Base-by-base conservation (phyloP, 2,797 vertebrate species). In the Picus viridis region DNA sequence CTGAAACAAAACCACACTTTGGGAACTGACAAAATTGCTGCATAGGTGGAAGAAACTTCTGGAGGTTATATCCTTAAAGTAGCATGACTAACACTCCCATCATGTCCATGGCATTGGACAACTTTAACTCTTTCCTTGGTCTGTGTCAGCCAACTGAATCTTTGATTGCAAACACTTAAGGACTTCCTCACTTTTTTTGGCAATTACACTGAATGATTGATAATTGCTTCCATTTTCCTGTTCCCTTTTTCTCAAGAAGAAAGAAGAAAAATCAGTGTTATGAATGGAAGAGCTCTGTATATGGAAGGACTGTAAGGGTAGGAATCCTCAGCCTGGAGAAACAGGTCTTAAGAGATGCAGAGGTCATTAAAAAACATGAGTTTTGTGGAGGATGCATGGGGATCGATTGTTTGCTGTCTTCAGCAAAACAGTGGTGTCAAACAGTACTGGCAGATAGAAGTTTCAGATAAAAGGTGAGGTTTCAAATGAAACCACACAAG, bases 361-460 rank as follows among this genome's bases (percentile, higher is more conserved):
- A 73, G 10, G 36, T 41, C 0, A 0, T 58, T 56, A 75, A 39
- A 39, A 72, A 22, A 61, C 14, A 2, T 1, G 0, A 19, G 17
- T 34, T 14, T 51, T 64, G 14, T 22, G 16, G 14, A 45, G 34
- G 34, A 61, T 9, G 7, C 20, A 24, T 8, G 8, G 56, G 36
- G 16, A 69, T 65, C 0, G 0, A 0, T 20, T 20, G 8, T 7
- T 54, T 36, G 51, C n/a, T 36, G 10, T 23, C 57, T 69, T 45
- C 62, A 36, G 54, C 29, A 36, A 41, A 32, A 58, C 78, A 67
- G 43, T 10, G 5, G 56, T 43, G 73, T 30, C 41, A 62, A 47
- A 30, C 3, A 3, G 36, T 26, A 17, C 11, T 64, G 69, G 62
- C 45, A 83, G 57, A 47, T 6, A 9, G 34, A 65, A 78, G 39